Evolutionary conservation across 2,113 vertebrate species (phyloP), one percentile per base, ranked within the genome.

Genomic region (Pelecanus crispus): DNA sequence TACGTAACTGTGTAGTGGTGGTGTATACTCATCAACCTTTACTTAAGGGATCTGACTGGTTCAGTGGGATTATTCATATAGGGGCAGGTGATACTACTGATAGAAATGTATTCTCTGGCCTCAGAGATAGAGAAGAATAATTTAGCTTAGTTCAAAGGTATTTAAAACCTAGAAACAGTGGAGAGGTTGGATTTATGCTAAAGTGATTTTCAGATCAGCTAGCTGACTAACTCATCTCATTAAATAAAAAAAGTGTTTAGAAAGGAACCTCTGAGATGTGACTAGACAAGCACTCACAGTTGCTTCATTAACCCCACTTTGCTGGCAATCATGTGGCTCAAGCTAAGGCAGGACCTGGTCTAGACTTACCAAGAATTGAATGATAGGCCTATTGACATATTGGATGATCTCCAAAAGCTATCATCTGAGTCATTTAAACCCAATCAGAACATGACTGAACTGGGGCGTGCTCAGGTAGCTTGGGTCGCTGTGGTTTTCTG

Each of bases 381-480:
- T 25, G 26, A 28, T 25, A 40, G n/a, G 20, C 14, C 47, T 61
- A 0, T 26, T 90, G 22, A 50, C 21, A 12, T 19, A 20, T 11
- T 38, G 29, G 10, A 38, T 61, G 16, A 22, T 68, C 40, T 72
- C 62, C 58, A 49, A 32, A 90, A 93, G 26, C 70, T 85, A 45
- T 40, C 15, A 18, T 31, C n/a, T 38, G 15, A 26, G 7, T 77
- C 24, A 38, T 36, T 88, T 45, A 73, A 91, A 86, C 29, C 40
- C 58, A 40, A 86, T 40, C 28, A 77, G 75, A 53, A 17, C 7
- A 7, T 42, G 22, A 74, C 81, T 75, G 29, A 78, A 71, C 62
- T 72, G 36, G 16, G 19, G 29, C 19, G 11, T 56, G 5, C 21
- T 47, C 0, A 0, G 8, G 17, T 56, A 47, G 38, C 44, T 73